Evolutionary conservation across 2,888 invertebrate genomes (phyloP).

Genomic region (Scaeva pyrastri): DNA sequence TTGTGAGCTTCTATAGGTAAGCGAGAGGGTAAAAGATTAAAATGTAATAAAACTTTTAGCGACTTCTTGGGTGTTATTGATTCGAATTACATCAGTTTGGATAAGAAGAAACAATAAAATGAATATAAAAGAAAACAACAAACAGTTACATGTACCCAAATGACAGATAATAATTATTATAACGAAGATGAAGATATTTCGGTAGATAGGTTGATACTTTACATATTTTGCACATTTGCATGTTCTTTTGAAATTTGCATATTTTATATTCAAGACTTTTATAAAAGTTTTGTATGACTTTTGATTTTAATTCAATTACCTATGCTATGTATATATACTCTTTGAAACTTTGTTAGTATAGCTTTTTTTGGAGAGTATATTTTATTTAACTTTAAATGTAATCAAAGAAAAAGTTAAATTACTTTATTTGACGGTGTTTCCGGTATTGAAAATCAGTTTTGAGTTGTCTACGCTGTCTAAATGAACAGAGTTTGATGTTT

Average conservation of each 20-base stretch:
- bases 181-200: background rate
- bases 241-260: background rate
- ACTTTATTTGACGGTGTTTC: too few species aligned
- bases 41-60: constrained; percentile 58
- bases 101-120: constrained; percentile 31
- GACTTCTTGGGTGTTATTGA: constrained; percentile 47
- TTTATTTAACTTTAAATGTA: background rate
- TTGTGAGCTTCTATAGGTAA: too few species aligned
- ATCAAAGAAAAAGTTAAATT: too few species aligned
- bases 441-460: too few species aligned
- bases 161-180: background rate
- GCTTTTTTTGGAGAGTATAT: too few species aligned
- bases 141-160: background rate
- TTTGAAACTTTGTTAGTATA: background rate
- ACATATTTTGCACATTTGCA: too few species aligned
- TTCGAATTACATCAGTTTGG: constrained; percentile 55
- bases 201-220: background rate
- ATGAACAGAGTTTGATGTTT: too few species aligned
- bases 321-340: background rate
- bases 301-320: background rate
- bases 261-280: constrained; percentile 1
- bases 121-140: background rate
- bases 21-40: constrained; percentile 26
- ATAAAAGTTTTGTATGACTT: background rate
- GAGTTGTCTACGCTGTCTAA: too few species aligned